phyloP scores from a whole-genome alignment of 1,140 invertebrate genomes.

The Atta colombica region DNA sequence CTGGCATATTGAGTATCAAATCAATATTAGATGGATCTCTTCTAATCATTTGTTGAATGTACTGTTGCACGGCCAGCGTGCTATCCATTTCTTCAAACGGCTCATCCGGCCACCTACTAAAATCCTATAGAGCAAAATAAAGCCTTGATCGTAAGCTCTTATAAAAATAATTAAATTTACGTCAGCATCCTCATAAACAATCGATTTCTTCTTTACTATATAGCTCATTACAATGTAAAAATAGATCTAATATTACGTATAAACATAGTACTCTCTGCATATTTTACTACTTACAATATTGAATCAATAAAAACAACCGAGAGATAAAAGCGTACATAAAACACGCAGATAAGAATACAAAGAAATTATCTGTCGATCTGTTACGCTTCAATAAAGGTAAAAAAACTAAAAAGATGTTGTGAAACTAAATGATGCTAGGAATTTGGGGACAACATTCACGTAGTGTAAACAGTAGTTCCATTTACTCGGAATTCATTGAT shows the following conservation, averaged over 20 bases:
- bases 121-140: conserved; percentile 90
- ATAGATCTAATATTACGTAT: conserved; percentile 2
- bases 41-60: conserved; percentile 99
- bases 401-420: background rate
- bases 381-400: background rate
- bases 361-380: background rate
- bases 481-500: conserved; percentile 61
- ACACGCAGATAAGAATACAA: background rate
- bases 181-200: conserved; percentile 24
- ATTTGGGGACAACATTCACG: background rate
- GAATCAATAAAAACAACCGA: background rate
- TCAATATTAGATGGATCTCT: conserved; percentile 97
- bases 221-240: conserved; percentile 26
- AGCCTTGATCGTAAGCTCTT: background rate
- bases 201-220: conserved; percentile 4
- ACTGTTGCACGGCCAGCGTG: conserved; percentile 99
- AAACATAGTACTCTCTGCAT: background rate
- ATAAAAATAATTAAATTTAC: conserved; percentile 51
- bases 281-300: background rate
- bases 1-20: conserved; percentile 97
- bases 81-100: conserved; percentile 99
- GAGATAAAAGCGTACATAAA: background rate
- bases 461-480: conserved; percentile 16
- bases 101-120: conserved; percentile 99
- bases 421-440: background rate